These are phyloP conservation scores for Pygocentrus nattereri DNA, from an alignment of 2,797 vertebrate species.

Conservation along the genomic window DNA sequence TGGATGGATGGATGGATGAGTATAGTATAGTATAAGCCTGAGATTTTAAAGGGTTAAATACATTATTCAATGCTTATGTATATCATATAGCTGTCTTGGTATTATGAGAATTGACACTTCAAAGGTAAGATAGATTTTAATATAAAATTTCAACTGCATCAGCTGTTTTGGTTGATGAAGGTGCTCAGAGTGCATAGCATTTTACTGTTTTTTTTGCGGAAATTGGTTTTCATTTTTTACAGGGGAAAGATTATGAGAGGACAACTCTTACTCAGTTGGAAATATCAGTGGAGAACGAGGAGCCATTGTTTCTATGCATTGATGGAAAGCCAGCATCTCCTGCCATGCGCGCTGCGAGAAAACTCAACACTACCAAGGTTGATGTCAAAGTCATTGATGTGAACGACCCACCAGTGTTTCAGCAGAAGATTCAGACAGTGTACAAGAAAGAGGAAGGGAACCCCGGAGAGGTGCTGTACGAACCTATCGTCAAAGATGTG, in stretches of 20 bases:
- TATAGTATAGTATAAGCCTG: too few relatives aligned
- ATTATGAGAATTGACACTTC: too few relatives aligned
- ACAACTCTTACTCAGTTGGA: slow-evolving; percentile 50
- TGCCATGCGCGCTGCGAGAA: accelerated
- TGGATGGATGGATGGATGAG: too few relatives aligned
- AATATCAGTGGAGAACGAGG: slow-evolving; percentile 77
- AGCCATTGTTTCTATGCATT: slow-evolving; percentile 72
- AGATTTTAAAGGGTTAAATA: too few relatives aligned
- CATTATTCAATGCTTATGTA: too few relatives aligned
- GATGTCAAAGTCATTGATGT: slow-evolving; percentile 68
- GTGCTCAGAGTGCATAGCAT: too few relatives aligned
- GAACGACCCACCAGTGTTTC: slow-evolving; percentile 79
- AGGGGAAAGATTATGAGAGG: slow-evolving; percentile 78
- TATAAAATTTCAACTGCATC: too few relatives aligned
- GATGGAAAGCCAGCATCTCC: not conserved
- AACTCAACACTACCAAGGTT: slow-evolving; percentile 51
- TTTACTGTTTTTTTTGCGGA: not conserved
- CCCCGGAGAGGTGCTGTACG: slow-evolving; percentile 74
- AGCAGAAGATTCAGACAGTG: slow-evolving; percentile 25
- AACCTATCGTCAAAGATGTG: slow-evolving; percentile 70
- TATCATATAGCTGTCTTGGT: too few relatives aligned
- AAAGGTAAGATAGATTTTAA: too few relatives aligned
- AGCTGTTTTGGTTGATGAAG: not conserved
- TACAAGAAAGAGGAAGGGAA: slow-evolving; percentile 73
- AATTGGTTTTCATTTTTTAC: slow-evolving; percentile 39